phyloP scores from a whole-genome alignment of 2,113 vertebrate species.

The Gracilinanus agilis region DNA sequence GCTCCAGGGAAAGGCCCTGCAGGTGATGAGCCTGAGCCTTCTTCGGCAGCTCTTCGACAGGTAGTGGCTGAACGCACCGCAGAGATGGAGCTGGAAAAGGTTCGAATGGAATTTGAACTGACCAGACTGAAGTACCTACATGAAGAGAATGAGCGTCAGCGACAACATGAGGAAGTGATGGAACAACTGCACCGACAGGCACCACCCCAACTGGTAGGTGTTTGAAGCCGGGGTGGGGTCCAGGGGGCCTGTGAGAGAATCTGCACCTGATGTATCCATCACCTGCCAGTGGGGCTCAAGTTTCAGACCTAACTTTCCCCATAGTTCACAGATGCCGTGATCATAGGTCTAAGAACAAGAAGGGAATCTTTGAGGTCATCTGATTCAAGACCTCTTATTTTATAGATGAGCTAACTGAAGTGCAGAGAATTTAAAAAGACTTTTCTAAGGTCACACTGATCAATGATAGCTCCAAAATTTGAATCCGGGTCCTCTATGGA shows the following conservation, averaged over 20 bases:
- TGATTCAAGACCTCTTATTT: neutral
- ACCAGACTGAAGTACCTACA: slow-evolving; percentile 69
- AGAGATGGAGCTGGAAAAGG: slow-evolving; percentile 76
- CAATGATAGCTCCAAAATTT: neutral
- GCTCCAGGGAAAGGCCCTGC: slow-evolving; percentile 42
- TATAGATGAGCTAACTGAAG: neutral
- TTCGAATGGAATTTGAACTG: slow-evolving; percentile 77
- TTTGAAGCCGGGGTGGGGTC: neutral
- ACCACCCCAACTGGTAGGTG: slow-evolving; percentile 38
- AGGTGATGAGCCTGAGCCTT: neutral
- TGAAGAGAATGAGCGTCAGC: slow-evolving; percentile 76
- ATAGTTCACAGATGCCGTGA: neutral
- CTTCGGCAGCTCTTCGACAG: neutral
- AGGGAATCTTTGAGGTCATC: neutral
- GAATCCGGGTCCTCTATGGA: neutral
- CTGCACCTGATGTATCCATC: neutral
- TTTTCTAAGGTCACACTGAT: neutral
- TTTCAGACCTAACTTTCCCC: neutral
- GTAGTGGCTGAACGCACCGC: neutral
- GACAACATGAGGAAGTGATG: slow-evolving; percentile 78
- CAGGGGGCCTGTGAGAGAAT: neutral
- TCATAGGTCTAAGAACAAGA: neutral
- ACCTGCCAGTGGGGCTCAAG: fast-evolving
- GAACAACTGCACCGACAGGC: slow-evolving; percentile 69
- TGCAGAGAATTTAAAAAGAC: neutral